Conservation (phyloP, 2,797 vertebrate species). For the Acipenser ruthenus region DNA sequence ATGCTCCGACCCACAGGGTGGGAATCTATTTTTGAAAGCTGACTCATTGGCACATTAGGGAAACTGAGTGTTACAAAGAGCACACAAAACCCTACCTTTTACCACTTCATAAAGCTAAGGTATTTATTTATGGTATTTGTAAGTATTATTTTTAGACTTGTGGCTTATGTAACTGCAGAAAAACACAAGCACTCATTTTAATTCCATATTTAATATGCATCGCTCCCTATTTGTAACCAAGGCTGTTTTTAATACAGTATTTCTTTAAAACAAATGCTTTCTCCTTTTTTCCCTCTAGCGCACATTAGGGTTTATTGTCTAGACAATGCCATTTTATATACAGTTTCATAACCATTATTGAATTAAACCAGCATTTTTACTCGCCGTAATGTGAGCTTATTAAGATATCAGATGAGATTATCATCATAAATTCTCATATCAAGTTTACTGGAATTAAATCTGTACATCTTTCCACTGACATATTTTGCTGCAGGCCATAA, state of each 20-base stretch:
- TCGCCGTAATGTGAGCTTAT: conserved; percentile 65
- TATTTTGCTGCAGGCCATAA: conserved; percentile 34
- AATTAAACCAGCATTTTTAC: conserved; percentile 60
- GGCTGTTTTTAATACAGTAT: conserved; percentile 54
- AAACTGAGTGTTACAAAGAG: too few species aligned
- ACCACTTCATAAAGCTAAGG: too few species aligned
- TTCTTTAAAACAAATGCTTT: conserved; percentile 66
- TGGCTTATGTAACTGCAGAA: too few species aligned
- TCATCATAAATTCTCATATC: conserved; percentile 27
- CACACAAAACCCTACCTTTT: too few species aligned
- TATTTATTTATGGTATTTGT: too few species aligned
- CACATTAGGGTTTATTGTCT: conserved; percentile 60
- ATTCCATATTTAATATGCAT: too few species aligned
- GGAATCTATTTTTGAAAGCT: too few species aligned
- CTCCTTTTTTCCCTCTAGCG: conserved; percentile 22
- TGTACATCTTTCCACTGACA: conserved; percentile 40
- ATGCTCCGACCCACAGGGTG: too few species aligned
- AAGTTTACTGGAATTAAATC: conserved; percentile 34
- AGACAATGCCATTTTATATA: conserved; percentile 38
- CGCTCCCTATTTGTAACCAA: conserved; percentile 1
- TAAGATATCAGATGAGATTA: conserved; percentile 28
- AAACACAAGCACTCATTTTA: too few species aligned
- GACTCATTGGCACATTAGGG: too few species aligned
- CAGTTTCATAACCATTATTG: conserved; percentile 62
- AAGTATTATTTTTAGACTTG: too few species aligned